Base-by-base conservation (phyloP, 2,113 vertebrate species). In the Rhipidura dahli region DNA sequence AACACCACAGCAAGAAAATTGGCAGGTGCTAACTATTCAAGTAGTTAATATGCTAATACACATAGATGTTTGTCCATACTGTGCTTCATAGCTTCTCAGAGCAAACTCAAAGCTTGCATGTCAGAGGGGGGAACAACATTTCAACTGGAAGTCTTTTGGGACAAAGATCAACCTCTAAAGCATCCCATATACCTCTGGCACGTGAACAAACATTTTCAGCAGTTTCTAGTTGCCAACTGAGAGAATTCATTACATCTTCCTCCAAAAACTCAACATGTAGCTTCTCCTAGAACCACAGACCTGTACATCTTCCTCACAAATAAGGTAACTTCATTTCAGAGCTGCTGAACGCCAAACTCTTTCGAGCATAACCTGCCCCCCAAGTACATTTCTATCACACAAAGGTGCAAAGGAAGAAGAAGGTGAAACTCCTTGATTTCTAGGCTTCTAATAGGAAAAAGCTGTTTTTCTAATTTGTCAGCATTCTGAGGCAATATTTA, bases 121-220 rank as follows among this genome's bases (percentile, higher is more conserved):
- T 70, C 71, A 93, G 50, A 78, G 56, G 12, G 50, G 31, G 20
- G 30, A 80, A 40, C 8, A 51, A 5, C 0, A 0, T 63, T 95
- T 91, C 80, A 93, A 33, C 35, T 68, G 65, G 26, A 93, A 78
- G 64, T 56, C 65, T 87, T 90, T 22, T 44, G 54, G 86, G 72
- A 84, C 51, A 78, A 69, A 49, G 26, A 75, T 60, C 35, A 93
- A 60, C 64, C 35, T 88, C 89, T 80, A 68, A 75, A 70, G 56
- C 88, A 82, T 37, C 85, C 26, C 53, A 40, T 63, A 64, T 9
- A 93, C 64, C 69, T 87, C 72, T 90, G 93, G 90, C 94, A 95
- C 0, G 0, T 63, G 73, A 96, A 86, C 47, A 92, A 85, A 66
- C 39, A 86, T 60, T 75, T 90, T 71, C 90, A 92, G 42, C 85